These are phyloP conservation scores for Eucera pruinosa DNA, from an alignment of 2,888 invertebrate genomes.

Conservation along the genomic window DNA sequence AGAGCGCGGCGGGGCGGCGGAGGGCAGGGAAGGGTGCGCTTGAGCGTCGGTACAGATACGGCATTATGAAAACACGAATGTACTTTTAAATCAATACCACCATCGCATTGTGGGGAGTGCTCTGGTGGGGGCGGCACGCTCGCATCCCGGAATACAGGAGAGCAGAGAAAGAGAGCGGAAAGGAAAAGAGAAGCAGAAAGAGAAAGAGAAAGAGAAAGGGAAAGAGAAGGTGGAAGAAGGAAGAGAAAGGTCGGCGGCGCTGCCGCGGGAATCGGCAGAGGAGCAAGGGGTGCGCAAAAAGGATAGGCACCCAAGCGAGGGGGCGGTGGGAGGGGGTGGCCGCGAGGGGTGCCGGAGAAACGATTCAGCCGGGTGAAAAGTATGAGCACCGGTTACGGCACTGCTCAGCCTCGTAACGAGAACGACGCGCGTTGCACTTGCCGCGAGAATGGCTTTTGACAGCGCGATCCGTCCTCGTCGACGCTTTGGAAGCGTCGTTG, in stretches of 20 bases:
- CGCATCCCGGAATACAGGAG: slow-evolving; percentile 74
- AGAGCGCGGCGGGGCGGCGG: background rate
- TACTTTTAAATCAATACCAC: slow-evolving; percentile 85
- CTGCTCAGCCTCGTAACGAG: slow-evolving; percentile 46
- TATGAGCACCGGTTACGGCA: slow-evolving; percentile 56
- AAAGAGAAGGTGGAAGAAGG: slow-evolving; percentile 71
- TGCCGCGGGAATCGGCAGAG: slow-evolving; percentile 67
- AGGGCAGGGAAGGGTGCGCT: slow-evolving; percentile 71
- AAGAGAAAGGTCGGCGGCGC: slow-evolving; percentile 68
- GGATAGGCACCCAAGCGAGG: slow-evolving; percentile 42
- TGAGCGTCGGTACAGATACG: slow-evolving; percentile 84
- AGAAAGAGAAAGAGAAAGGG: slow-evolving; percentile 48
- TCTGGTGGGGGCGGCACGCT: slow-evolving; percentile 74
- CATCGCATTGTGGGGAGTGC: slow-evolving; percentile 84
- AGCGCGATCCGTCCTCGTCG: slow-evolving; percentile 44
- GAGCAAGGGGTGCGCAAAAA: slow-evolving; percentile 38
- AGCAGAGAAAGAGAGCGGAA: slow-evolving; percentile 36
- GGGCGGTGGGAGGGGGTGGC: slow-evolving; percentile 39
- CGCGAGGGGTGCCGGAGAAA: slow-evolving; percentile 49
- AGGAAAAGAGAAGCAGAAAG: slow-evolving; percentile 59
- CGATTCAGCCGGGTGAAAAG: slow-evolving; percentile 61
- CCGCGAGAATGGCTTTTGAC: slow-evolving; percentile 55
- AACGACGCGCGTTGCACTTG: slow-evolving; percentile 29
- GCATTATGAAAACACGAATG: slow-evolving; percentile 85
- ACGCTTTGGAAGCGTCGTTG: slow-evolving; percentile 33